phyloP scores from a whole-genome alignment of 2,888 invertebrate species.

The Villa cingulata region DNA sequence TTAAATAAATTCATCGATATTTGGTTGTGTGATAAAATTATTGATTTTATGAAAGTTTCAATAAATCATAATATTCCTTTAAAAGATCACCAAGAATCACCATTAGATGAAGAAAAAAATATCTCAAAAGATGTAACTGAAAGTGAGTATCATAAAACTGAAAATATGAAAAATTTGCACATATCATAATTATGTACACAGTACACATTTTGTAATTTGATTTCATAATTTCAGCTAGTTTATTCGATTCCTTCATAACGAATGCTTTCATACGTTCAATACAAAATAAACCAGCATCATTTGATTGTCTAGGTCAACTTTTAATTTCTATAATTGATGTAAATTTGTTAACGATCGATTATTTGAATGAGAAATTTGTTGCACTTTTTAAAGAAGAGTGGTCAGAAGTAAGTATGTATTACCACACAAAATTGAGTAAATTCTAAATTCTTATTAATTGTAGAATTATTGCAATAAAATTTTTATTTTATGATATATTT shows the following conservation, averaged over 20 bases:
- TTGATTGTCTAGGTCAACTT: slow-evolving; percentile 36
- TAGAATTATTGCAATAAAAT: background rate
- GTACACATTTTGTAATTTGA: slow-evolving; percentile 1
- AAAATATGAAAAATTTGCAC: background rate
- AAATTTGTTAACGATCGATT: slow-evolving; percentile 44
- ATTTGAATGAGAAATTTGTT: slow-evolving; percentile 51
- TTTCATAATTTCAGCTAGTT: slow-evolving; percentile 3
- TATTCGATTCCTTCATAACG: slow-evolving; percentile 7
- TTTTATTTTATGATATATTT: background rate
- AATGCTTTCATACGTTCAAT: slow-evolving; percentile 5
- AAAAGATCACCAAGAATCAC: background rate
- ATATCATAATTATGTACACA: background rate
- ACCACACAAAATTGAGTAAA: too few species aligned
- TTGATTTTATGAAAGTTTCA: slow-evolving; percentile 11
- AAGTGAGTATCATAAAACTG: background rate
- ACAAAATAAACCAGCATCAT: slow-evolving; percentile 22
- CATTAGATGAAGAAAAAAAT: background rate
- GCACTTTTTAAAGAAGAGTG: slow-evolving; percentile 55
- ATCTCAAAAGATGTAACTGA: background rate
- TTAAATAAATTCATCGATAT: slow-evolving; percentile 17
- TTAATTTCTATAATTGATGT: slow-evolving; percentile 41
- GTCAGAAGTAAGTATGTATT: slow-evolving; percentile 42
- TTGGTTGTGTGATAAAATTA: slow-evolving; percentile 17
- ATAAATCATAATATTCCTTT: background rate
- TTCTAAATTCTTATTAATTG: background rate